phyloP scores from a whole-genome alignment of 2,888 invertebrate species.

The Tenthredo notha region DNA sequence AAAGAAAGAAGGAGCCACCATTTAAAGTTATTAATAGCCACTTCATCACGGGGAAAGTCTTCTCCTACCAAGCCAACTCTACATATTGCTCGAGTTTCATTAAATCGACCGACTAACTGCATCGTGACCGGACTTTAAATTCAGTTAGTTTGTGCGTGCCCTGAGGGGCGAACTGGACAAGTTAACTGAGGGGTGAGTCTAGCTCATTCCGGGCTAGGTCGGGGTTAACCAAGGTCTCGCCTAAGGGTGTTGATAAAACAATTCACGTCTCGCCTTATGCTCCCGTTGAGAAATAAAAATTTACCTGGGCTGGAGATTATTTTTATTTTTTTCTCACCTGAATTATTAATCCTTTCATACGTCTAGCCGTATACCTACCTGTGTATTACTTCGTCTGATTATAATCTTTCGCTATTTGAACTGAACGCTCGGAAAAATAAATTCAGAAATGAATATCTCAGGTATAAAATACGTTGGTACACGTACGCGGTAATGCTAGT shows the following conservation, averaged over 20 bases:
- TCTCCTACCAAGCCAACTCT: slow-evolving; percentile 50
- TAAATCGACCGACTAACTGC: slow-evolving; percentile 70
- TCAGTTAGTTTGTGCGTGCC: slow-evolving; percentile 51
- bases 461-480: neutral
- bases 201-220: slow-evolving; percentile 31
- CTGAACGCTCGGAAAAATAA: neutral
- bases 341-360: neutral
- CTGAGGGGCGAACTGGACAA: slow-evolving; percentile 21
- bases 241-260: slow-evolving; percentile 28
- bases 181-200: slow-evolving; percentile 11
- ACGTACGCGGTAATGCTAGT: neutral
- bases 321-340: neutral
- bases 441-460: neutral
- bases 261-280: slow-evolving; percentile 11
- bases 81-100: slow-evolving; percentile 66
- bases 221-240: slow-evolving; percentile 33
- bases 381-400: neutral
- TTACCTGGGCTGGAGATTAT: neutral
- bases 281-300: neutral
- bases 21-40: slow-evolving; percentile 68
- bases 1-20: slow-evolving; percentile 61
- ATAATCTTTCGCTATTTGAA: neutral
- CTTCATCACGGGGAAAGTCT: slow-evolving; percentile 65
- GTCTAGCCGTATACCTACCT: neutral
- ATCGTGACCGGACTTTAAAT: slow-evolving; percentile 68